Conservation (phyloP, 2,888 invertebrate genomes). For the Phlogophora meticulosa region DNA sequence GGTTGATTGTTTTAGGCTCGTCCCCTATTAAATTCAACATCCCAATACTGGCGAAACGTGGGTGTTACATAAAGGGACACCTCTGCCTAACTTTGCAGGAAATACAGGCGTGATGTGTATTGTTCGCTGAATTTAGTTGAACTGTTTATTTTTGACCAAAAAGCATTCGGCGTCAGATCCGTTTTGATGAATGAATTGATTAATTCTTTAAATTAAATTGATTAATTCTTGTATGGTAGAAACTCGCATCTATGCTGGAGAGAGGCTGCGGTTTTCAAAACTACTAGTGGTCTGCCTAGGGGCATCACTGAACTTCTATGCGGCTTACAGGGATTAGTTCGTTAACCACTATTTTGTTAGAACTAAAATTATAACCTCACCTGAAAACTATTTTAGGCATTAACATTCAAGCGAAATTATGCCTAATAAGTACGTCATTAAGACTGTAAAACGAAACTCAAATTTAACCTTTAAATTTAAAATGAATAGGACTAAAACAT, state of each 20-base stretch:
- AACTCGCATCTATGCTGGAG: background rate
- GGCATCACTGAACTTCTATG: background rate
- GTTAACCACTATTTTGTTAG: constrained; percentile 10
- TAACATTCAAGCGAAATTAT: background rate
- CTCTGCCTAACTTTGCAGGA: too few relatives aligned
- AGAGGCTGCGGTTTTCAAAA: constrained; percentile 5
- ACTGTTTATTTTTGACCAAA: background rate
- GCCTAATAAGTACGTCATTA: constrained; percentile 16
- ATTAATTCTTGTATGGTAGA: background rate
- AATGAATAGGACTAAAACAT: constrained; percentile 38
- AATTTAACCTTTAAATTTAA: constrained; percentile 26
- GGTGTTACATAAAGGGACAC: too few relatives aligned
- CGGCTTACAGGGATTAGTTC: background rate
- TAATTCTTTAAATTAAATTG: background rate
- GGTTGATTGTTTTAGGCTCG: too few relatives aligned
- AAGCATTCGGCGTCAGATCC: background rate
- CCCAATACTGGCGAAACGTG: too few relatives aligned
- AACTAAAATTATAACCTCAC: background rate
- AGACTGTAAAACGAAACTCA: constrained; percentile 30
- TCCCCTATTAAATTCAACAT: too few relatives aligned
- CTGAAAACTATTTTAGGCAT: background rate
- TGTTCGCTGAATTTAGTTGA: too few relatives aligned
- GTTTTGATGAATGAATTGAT: background rate
- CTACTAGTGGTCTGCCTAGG: background rate
- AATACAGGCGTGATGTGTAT: too few relatives aligned